Percentiles rank a stretch among this genome's conserved stretches.
Evolutionary conservation across 2,113 vertebrate species (phyloP).

Genomic region (Dermatemys mawii): DNA sequence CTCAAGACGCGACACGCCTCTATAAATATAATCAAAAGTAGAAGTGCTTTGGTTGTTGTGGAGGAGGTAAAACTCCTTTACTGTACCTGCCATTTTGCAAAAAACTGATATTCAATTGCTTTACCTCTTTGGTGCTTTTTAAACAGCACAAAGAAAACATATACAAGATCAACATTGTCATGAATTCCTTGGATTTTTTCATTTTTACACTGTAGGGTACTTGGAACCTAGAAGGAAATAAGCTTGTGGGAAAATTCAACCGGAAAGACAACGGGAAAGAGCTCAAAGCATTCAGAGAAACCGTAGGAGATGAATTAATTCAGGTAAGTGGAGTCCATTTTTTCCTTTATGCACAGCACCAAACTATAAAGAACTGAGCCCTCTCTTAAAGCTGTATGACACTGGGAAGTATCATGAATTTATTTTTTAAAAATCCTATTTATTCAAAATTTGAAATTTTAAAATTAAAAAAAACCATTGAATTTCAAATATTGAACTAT

Average conservation of each 20-base stretch:
- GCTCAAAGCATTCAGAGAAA: constrained; percentile 78
- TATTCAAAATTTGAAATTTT: neutral
- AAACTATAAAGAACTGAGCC: neutral
- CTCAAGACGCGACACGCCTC: too few species aligned
- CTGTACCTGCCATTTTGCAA: neutral
- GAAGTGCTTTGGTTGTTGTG: neutral
- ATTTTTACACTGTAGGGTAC: constrained; percentile 74
- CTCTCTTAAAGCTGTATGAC: neutral
- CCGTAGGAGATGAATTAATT: constrained; percentile 83
- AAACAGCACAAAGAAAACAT: neutral
- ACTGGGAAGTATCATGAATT: neutral
- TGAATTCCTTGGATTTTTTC: neutral
- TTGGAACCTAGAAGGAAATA: constrained; percentile 84
- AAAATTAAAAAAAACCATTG: neutral
- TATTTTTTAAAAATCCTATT: neutral
- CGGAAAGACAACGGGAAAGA: constrained; percentile 88
- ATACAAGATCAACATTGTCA: neutral
- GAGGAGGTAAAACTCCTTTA: neutral
- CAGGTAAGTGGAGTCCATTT: constrained; percentile 81
- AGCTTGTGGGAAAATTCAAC: constrained; percentile 83
- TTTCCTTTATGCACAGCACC: neutral
- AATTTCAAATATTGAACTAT: neutral
- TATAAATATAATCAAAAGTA: neutral
- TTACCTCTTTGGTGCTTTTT: neutral
- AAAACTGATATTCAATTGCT: neutral